Evolutionary conservation across 2,797 vertebrate species (phyloP).

Genomic region (Crypturellus tataupa): DNA sequence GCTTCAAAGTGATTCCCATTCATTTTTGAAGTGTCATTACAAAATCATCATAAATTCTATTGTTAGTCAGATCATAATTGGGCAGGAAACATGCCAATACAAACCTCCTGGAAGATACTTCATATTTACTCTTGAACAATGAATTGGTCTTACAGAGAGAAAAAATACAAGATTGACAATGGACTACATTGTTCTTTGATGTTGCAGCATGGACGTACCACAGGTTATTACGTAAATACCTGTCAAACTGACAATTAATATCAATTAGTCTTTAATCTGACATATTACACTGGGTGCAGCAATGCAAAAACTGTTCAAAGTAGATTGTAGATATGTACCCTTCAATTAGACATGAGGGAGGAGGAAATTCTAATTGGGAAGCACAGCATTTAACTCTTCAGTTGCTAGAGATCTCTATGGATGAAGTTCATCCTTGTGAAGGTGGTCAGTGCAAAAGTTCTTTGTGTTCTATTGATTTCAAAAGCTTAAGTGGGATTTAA

Average conservation of each 20-base stretch:
- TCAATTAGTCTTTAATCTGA: conserved; percentile 69
- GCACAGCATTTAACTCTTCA: conserved; percentile 50
- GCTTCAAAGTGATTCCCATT: conserved; percentile 77
- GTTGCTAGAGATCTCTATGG: background rate
- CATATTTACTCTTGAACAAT: conserved; percentile 80
- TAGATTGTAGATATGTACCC: conserved; percentile 42
- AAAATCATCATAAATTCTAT: conserved; percentile 73
- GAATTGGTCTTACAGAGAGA: conserved; percentile 73
- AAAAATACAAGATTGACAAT: conserved; percentile 70
- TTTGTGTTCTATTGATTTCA: background rate
- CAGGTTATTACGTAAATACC: conserved; percentile 47
- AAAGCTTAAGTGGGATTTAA: background rate
- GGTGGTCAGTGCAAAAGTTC: background rate
- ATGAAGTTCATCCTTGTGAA: background rate
- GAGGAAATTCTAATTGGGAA: conserved; percentile 53
- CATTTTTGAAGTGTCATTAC: conserved; percentile 76
- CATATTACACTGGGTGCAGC: conserved; percentile 51
- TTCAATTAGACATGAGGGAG: conserved; percentile 52
- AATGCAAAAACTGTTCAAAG: conserved; percentile 50
- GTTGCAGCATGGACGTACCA: conserved; percentile 52
- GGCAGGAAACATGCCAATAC: conserved; percentile 66
- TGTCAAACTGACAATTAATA: conserved; percentile 75
- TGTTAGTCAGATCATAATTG: conserved; percentile 74
- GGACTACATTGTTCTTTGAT: conserved; percentile 79
- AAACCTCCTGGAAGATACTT: conserved; percentile 74